phyloP scores from a whole-genome alignment of 1,140 invertebrate genomes.

The Stratiolaelaps scimitus region DNA sequence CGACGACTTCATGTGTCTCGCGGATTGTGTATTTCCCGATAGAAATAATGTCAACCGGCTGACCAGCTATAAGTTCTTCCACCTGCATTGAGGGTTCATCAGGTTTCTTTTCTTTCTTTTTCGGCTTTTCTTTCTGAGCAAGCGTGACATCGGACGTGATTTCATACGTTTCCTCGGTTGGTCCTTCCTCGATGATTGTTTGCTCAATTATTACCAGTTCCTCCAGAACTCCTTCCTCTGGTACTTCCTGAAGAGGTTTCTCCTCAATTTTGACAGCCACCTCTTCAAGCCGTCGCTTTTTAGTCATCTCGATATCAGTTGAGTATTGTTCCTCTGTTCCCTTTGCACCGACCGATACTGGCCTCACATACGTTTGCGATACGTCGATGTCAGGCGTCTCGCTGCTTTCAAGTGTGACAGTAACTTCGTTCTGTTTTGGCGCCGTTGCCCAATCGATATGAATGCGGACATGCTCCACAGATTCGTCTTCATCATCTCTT shows the following conservation, averaged over 20 bases:
- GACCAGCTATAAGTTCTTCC: not conserved
- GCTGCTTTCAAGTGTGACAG: not conserved
- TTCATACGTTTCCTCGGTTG: not conserved
- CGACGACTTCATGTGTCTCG: not conserved
- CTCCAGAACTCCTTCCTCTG: not conserved
- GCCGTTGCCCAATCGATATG: too few species aligned
- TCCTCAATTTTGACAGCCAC: not conserved
- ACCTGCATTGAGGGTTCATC: not conserved
- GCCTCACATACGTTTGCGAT: too few species aligned
- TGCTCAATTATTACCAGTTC: slow-evolving; percentile 12
- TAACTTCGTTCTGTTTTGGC: not conserved
- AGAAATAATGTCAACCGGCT: not conserved
- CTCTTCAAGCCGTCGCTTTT: not conserved
- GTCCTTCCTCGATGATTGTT: not conserved
- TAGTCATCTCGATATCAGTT: not conserved
- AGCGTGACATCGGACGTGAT: not conserved
- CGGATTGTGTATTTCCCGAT: not conserved
- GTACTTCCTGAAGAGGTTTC: not conserved
- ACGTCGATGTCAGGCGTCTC: too few species aligned
- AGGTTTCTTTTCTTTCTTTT: not conserved
- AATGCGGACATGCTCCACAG: not conserved
- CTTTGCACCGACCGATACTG: too few species aligned
- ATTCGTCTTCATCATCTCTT: not conserved
- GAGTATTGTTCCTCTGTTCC: not conserved
- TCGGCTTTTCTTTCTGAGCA: not conserved